Percentiles rank a stretch among this genome's conserved stretches.
phyloP scores from a whole-genome alignment of 2,797 vertebrate species.

The Ataeniobius toweri region DNA sequence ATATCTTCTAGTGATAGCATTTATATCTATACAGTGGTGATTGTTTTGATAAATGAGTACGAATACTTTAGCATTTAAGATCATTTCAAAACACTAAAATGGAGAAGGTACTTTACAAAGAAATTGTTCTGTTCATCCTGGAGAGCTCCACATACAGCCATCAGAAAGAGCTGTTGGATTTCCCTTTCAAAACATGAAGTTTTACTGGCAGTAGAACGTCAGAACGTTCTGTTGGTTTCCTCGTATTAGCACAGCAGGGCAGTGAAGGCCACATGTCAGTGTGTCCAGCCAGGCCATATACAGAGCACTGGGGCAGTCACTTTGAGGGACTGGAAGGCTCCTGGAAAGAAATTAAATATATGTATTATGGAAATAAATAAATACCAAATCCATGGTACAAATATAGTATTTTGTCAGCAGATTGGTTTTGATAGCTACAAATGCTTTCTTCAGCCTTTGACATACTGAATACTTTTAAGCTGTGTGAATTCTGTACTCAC shows the following conservation, averaged over 20 bases:
- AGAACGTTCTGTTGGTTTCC: slow-evolving; percentile 82
- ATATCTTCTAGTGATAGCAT: too few species aligned
- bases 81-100: too few species aligned
- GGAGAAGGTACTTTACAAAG: too few species aligned
- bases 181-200: neutral
- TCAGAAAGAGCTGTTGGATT: neutral
- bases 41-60: too few species aligned
- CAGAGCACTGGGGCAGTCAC: slow-evolving; percentile 73
- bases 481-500: slow-evolving; percentile 65
- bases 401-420: too few species aligned
- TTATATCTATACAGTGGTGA: too few species aligned
- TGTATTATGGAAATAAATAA: neutral
- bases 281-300: slow-evolving; percentile 82
- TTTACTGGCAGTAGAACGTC: slow-evolving; percentile 79
- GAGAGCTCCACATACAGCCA: too few species aligned
- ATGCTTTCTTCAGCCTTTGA: neutral
- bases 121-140: too few species aligned
- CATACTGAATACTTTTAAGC: too few species aligned
- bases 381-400: neutral
- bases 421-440: neutral
- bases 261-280: slow-evolving; percentile 73
- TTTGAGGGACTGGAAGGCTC: slow-evolving; percentile 76
- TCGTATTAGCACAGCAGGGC: slow-evolving; percentile 73
- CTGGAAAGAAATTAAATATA: slow-evolving; percentile 33
- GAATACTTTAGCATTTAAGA: too few species aligned